A percentile compares a stretch with the other conserved stretches of the same genome.
These are phyloP conservation scores for Schizotus pectinicornis DNA, from an alignment of 2,888 invertebrate genomes.

Conservation along the genomic window DNA sequence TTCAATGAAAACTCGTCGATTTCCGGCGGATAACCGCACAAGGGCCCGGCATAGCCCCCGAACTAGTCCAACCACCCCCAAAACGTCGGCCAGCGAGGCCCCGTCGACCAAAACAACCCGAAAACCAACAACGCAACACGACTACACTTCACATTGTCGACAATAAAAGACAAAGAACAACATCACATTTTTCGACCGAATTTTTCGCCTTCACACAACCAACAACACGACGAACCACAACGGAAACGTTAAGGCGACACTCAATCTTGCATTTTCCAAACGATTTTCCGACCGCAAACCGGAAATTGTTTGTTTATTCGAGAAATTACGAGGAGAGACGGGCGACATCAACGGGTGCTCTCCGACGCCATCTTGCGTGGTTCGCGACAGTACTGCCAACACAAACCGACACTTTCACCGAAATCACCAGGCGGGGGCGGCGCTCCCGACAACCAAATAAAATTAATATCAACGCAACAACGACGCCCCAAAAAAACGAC, in stretches of 20 bases:
- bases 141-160: constrained; percentile 51
- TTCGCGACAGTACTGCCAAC: constrained; percentile 38
- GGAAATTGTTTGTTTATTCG: constrained; percentile 20
- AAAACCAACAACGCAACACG: constrained; percentile 42
- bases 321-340: constrained; percentile 30
- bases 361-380: constrained; percentile 54
- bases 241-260: constrained; percentile 1
- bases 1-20: constrained; percentile 41
- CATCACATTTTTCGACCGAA: constrained; percentile 54
- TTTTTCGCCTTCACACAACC: constrained; percentile 41
- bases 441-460: background rate
- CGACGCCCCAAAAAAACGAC: no score
- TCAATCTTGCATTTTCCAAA: constrained; percentile 1
- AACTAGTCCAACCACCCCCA: constrained; percentile 42
- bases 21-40: constrained; percentile 27
- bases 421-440: constrained; percentile 17
- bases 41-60: constrained; percentile 15
- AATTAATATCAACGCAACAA: no score
- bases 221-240: constrained; percentile 1
- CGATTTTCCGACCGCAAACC: constrained; percentile 5
- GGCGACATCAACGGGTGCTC: constrained; percentile 48
- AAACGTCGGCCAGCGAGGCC: constrained; percentile 16
- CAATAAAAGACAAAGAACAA: constrained; percentile 55
- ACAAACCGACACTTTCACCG: constrained; percentile 27
- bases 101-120: constrained; percentile 37